These are phyloP conservation scores for Tetragnatha montana DNA, from an alignment of 2,888 invertebrate species.

Conservation along the genomic window DNA sequence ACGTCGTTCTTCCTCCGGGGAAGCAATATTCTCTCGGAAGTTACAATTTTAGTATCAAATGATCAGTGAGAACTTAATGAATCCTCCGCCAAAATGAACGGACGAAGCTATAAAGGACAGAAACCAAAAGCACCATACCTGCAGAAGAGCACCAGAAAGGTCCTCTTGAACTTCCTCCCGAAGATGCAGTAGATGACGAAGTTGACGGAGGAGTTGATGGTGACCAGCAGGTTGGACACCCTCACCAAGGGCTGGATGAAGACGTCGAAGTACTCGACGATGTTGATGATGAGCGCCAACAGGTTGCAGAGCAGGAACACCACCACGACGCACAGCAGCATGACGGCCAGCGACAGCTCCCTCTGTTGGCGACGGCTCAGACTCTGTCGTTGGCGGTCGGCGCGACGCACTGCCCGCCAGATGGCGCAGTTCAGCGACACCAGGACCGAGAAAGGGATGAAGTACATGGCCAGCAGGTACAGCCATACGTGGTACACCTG, in stretches of 20 bases:
- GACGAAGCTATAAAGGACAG: too few relatives aligned
- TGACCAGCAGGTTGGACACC: slow-evolving; percentile 92
- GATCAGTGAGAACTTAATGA: too few relatives aligned
- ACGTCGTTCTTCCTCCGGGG: too few relatives aligned
- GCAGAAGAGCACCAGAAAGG: slow-evolving; percentile 81
- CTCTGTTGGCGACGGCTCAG: slow-evolving; percentile 91
- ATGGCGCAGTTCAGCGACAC: slow-evolving; percentile 93
- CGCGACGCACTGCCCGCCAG: slow-evolving; percentile 90
- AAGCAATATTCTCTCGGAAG: too few relatives aligned
- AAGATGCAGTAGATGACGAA: slow-evolving; percentile 98
- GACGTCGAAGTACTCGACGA: slow-evolving; percentile 80
- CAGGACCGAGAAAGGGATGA: slow-evolving; percentile 91
- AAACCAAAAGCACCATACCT: slow-evolving; percentile 72
- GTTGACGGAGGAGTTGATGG: slow-evolving; percentile 97
- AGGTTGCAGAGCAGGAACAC: slow-evolving; percentile 96
- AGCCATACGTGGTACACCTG: slow-evolving; percentile 93
- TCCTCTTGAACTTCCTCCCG: slow-evolving; percentile 95
- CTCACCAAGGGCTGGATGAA: slow-evolving; percentile 82
- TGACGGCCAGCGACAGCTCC: slow-evolving; percentile 94
- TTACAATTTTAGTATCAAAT: too few relatives aligned
- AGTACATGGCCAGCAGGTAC: slow-evolving; percentile 94
- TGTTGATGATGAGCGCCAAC: slow-evolving; percentile 89
- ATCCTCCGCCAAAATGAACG: too few relatives aligned
- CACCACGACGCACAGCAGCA: slow-evolving; percentile 94
- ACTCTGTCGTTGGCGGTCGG: slow-evolving; percentile 91